Evolutionary conservation across 2,113 vertebrate species (phyloP).

Genomic region (Lophura nycthemera): DNA sequence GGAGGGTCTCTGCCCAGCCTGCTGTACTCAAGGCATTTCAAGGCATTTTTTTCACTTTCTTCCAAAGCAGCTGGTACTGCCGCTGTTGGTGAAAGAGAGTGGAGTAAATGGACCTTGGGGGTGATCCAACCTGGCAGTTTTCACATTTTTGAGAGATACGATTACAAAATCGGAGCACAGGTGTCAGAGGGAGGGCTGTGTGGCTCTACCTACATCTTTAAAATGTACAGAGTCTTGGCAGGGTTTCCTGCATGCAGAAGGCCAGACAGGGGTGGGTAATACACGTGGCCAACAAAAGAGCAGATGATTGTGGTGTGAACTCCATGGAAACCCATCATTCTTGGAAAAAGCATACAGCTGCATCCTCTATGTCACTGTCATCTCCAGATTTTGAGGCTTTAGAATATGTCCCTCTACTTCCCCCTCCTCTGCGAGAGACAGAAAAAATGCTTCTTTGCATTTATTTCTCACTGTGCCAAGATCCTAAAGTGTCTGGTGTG

Average conservation of each 20-base stretch:
- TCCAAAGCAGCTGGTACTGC: not conserved
- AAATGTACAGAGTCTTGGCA: not conserved
- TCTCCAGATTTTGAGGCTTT: constrained; percentile 19
- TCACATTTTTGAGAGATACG: not conserved
- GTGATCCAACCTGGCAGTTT: not conserved
- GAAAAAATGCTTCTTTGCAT: constrained; percentile 40
- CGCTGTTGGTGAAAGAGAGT: not conserved
- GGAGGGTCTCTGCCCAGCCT: not conserved
- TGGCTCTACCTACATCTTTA: not conserved
- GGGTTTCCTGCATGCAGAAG: not conserved
- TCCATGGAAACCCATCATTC: not conserved
- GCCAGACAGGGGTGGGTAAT: not conserved
- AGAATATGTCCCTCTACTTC: not conserved
- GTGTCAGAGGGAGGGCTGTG: not conserved
- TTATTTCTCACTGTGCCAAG: not conserved
- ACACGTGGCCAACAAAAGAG: not conserved
- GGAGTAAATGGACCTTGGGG: not conserved
- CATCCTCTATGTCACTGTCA: not conserved
- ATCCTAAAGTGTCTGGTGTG: constrained; percentile 20
- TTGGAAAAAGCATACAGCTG: not conserved
- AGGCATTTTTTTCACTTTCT: not conserved
- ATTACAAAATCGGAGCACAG: not conserved
- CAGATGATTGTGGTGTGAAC: not conserved
- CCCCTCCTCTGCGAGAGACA: constrained; percentile 6
- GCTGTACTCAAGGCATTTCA: not conserved